Conservation (phyloP, 2,113 vertebrate species). For the Periophthalmodon schlosseri region DNA sequence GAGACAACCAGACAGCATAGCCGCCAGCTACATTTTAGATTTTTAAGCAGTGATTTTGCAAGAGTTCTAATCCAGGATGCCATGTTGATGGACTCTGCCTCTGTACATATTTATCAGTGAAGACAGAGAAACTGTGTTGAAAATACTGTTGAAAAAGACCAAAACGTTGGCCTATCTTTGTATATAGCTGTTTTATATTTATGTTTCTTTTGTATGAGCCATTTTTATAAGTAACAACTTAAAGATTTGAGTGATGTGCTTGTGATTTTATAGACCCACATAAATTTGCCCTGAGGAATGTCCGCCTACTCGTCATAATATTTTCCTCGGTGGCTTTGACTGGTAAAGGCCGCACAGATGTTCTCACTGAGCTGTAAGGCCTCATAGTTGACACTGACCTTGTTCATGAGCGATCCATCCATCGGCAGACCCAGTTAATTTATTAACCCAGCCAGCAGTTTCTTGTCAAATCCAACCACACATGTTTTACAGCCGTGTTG, state of each 20-base stretch:
- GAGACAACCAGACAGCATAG: too few relatives aligned
- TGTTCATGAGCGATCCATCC: conserved; percentile 9
- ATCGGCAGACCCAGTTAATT: conserved; percentile 15
- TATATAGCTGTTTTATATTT: conserved; percentile 41
- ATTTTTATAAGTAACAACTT: conserved; percentile 6
- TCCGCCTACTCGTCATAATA: conserved; percentile 16
- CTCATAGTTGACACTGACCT: conserved; percentile 22
- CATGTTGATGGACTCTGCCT: neutral
- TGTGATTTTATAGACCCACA: conserved; percentile 14
- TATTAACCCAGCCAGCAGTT: neutral
- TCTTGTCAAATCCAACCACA: conserved; percentile 3
- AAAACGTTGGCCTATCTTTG: conserved; percentile 13
- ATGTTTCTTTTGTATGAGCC: conserved; percentile 20
- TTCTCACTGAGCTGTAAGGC: neutral
- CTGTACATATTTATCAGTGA: neutral
- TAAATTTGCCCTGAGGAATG: conserved; percentile 29
- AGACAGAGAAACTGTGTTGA: neutral
- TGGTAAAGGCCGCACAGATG: conserved; percentile 22
- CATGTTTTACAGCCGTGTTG: conserved; percentile 5
- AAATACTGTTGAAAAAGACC: conserved; percentile 33
- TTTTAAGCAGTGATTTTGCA: too few relatives aligned
- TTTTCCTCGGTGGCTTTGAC: neutral
- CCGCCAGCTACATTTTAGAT: too few relatives aligned
- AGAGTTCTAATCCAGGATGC: neutral
- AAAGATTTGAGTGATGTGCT: neutral